These are phyloP conservation scores for Lamprologus speciosus DNA, from an alignment of 2,113 vertebrate genomes.

Conservation along the genomic window DNA sequence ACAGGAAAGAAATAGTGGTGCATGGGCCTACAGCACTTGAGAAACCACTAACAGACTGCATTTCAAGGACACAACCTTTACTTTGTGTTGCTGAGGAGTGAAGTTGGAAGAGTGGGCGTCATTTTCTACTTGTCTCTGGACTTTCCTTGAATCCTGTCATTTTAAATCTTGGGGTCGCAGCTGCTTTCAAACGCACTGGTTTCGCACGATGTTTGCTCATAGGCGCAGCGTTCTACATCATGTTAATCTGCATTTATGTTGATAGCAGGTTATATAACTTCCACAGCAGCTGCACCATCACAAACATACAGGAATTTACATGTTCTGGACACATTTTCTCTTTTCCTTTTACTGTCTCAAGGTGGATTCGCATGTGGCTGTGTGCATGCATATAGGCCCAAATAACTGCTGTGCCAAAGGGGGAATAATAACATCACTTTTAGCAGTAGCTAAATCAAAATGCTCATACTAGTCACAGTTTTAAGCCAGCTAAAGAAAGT, in stretches of 20 bases:
- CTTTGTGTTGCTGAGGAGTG: constrained; percentile 39
- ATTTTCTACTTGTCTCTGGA: constrained; percentile 46
- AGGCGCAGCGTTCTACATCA: background rate
- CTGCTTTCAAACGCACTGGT: background rate
- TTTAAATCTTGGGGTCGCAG: constrained; percentile 22
- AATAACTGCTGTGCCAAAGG: background rate
- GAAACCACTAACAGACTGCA: constrained; percentile 32
- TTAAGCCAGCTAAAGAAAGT: background rate
- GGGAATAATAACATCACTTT: background rate
- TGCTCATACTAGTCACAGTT: background rate
- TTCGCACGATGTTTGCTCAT: background rate
- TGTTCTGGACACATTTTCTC: constrained; percentile 31
- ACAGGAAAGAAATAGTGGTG: constrained; percentile 9
- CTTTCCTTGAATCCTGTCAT: constrained; percentile 35
- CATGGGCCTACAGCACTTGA: constrained; percentile 15
- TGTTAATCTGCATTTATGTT: constrained; percentile 44
- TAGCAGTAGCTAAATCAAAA: background rate
- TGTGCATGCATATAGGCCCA: background rate
- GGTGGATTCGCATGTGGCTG: background rate
- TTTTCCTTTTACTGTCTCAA: background rate
- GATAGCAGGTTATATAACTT: constrained; percentile 50
- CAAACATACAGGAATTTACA: constrained; percentile 62
- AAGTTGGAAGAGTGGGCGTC: constrained; percentile 39
- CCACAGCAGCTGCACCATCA: constrained; percentile 38
- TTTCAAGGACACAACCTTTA: constrained; percentile 59